Evolutionary conservation across 2,113 vertebrate genomes (phyloP).

Genomic region (Sinocyclocheilus anophthalmus): DNA sequence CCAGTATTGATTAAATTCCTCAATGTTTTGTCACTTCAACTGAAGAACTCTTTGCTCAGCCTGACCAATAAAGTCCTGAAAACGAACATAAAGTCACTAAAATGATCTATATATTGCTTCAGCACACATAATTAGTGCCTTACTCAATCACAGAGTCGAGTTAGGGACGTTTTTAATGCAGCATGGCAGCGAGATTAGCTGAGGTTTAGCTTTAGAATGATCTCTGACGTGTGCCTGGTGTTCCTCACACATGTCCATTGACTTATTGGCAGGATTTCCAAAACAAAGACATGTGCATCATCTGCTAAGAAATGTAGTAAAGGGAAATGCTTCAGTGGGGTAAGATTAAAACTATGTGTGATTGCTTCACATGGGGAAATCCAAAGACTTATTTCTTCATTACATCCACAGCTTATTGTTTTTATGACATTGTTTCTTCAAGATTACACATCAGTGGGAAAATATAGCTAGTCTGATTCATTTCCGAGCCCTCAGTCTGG

Average conservation of each 20-base stretch:
- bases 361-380: slow-evolving; percentile 73
- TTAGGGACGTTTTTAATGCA: slow-evolving; percentile 32
- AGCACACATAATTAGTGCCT: slow-evolving; percentile 24
- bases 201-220: slow-evolving; percentile 30
- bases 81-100: slow-evolving; percentile 28
- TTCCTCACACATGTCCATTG: slow-evolving; percentile 31
- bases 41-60: background rate
- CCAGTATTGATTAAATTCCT: background rate
- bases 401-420: slow-evolving; percentile 83
- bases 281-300: background rate
- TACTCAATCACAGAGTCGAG: background rate
- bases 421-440: slow-evolving; percentile 85
- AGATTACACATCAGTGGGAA: slow-evolving; percentile 79
- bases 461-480: slow-evolving; percentile 68
- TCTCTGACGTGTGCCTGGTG: slow-evolving; percentile 40
- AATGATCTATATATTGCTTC: slow-evolving; percentile 27
- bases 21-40: background rate
- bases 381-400: slow-evolving; percentile 78
- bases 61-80: background rate
- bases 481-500: background rate
- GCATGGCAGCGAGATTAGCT: slow-evolving; percentile 50
- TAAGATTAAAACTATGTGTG: slow-evolving; percentile 76
- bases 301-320: slow-evolving; percentile 1
- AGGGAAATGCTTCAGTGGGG: slow-evolving; percentile 72
- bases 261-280: slow-evolving; percentile 6